phyloP scores from a whole-genome alignment of 2,113 vertebrate genomes.

The Puma concolor region DNA sequence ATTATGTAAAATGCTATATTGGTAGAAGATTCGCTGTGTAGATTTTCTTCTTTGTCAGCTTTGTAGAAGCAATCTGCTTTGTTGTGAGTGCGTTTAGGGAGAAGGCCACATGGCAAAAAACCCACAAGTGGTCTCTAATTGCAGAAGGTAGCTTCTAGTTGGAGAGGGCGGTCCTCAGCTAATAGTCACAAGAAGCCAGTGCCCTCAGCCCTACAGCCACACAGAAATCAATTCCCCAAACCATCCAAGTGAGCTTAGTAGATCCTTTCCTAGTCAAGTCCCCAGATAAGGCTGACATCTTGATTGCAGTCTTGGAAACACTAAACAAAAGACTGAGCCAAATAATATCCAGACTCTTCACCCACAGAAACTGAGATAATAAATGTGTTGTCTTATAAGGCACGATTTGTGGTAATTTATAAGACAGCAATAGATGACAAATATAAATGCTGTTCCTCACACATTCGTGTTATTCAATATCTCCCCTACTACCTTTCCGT shows the following conservation, averaged over 20 bases:
- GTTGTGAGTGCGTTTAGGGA: not conserved
- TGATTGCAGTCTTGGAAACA: not conserved
- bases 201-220: accelerated
- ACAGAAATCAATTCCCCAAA: not conserved
- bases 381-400: not conserved
- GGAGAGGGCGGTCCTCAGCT: not conserved
- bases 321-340: not conserved
- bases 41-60: not conserved
- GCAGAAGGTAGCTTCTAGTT: not conserved
- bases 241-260: not conserved
- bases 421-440: not conserved
- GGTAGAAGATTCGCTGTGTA: not conserved
- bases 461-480: not conserved
- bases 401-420: not conserved
- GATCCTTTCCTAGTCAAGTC: not conserved
- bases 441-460: not conserved
- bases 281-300: not conserved
- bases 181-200: not conserved
- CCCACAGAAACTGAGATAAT: not conserved
- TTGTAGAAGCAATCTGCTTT: not conserved
- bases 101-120: not conserved
- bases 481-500: not conserved
- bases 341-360: not conserved
- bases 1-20: not conserved
- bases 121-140: not conserved